Evolutionary conservation across 2,113 vertebrate genomes (phyloP).

Genomic region (Donacobius atricapilla): DNA sequence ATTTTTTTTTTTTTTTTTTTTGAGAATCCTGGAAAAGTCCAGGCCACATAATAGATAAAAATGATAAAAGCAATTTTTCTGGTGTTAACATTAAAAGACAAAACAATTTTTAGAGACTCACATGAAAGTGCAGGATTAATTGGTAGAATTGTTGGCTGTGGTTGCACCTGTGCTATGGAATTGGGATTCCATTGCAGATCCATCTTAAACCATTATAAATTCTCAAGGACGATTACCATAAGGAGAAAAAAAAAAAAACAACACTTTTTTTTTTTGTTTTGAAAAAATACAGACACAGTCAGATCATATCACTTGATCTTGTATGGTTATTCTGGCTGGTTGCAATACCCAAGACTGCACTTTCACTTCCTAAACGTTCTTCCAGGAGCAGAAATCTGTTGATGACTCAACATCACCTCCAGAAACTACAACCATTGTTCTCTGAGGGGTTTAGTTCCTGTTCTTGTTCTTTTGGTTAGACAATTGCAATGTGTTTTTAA

Average conservation of each 20-base stretch:
- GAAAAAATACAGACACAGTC: neutral
- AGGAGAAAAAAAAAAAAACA: neutral
- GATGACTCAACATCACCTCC: slow-evolving; percentile 49
- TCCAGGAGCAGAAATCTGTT: neutral
- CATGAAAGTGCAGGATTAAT: neutral
- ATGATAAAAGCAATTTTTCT: neutral
- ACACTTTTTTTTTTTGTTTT: neutral
- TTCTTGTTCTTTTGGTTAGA: slow-evolving; percentile 14
- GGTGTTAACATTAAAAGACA: neutral
- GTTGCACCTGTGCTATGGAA: neutral
- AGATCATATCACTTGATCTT: slow-evolving; percentile 46
- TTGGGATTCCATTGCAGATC: neutral
- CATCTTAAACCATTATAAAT: neutral
- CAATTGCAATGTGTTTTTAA: neutral
- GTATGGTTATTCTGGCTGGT: slow-evolving; percentile 6
- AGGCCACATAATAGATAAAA: neutral
- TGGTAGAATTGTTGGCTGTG: neutral
- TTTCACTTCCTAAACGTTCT: slow-evolving; percentile 66
- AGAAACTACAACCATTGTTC: slow-evolving; percentile 23
- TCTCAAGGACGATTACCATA: neutral
- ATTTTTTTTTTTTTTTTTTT: neutral
- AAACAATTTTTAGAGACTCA: neutral
- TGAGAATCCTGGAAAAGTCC: neutral
- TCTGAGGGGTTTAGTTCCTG: slow-evolving; percentile 25
- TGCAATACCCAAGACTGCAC: slow-evolving; percentile 17